Conservation (phyloP, 2,888 invertebrate species). For the Ophion ventricosus region DNA sequence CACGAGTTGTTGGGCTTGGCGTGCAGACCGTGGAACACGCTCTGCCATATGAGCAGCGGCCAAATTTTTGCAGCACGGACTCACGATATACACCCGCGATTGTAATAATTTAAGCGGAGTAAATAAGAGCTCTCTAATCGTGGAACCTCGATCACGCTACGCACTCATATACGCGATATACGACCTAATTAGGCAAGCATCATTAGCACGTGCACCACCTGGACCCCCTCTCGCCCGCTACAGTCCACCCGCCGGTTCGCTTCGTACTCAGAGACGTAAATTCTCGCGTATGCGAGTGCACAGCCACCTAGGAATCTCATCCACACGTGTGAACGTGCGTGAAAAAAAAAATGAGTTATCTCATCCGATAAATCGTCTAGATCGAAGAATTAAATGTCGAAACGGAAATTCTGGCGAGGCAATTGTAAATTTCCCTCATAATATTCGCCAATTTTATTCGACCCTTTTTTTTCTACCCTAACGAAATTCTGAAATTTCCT, state of each 20-base stretch:
- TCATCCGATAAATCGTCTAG: background rate
- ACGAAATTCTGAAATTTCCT: too few species aligned
- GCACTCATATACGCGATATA: constrained; percentile 41
- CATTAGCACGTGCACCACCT: constrained; percentile 59
- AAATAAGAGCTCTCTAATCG: constrained; percentile 59
- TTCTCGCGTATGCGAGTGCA: background rate
- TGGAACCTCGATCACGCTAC: constrained; percentile 35
- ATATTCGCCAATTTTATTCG: too few species aligned
- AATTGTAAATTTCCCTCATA: too few species aligned
- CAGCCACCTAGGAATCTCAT: background rate
- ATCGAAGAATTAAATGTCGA: background rate
- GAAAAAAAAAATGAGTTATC: background rate
- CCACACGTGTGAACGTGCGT: background rate
- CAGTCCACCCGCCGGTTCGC: background rate
- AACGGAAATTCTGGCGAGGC: too few species aligned
- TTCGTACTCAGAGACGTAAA: background rate
- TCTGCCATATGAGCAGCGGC: background rate
- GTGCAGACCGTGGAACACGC: background rate
- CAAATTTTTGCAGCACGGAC: constrained; percentile 30
- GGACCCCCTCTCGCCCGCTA: background rate
- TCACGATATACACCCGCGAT: background rate
- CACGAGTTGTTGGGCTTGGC: background rate
- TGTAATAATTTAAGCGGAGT: constrained; percentile 56
- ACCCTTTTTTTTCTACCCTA: too few species aligned
- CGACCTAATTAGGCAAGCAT: constrained; percentile 63